A percentile compares a stretch with the other conserved stretches of the same genome.
Evolutionary conservation across 2,888 invertebrate genomes (phyloP).

Genomic region (Bombylius major): DNA sequence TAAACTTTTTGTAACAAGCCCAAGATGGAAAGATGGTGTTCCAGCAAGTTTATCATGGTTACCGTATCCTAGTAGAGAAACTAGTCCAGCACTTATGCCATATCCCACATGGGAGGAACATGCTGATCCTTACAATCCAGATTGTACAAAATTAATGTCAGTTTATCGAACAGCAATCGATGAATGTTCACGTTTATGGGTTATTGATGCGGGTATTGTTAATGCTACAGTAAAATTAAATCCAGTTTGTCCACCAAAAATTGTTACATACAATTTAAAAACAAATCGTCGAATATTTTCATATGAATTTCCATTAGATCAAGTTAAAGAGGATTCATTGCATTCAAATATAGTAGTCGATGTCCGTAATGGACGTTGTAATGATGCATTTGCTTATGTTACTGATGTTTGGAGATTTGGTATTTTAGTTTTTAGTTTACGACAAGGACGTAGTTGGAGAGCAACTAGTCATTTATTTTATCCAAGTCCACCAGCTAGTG

Average conservation of each 20-base stretch:
- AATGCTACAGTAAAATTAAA: slow-evolving; percentile 52
- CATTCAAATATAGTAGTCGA: slow-evolving; percentile 43
- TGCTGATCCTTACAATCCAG: slow-evolving; percentile 29
- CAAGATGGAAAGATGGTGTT: slow-evolving; percentile 62
- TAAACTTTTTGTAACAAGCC: slow-evolving; percentile 60
- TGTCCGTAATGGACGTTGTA: slow-evolving; percentile 41
- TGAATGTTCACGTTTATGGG: slow-evolving; percentile 64
- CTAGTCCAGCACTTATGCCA: slow-evolving; percentile 52
- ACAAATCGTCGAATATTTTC: slow-evolving; percentile 49
- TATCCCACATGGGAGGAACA: slow-evolving; percentile 57
- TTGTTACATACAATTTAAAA: slow-evolving; percentile 56
- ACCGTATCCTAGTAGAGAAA: slow-evolving; percentile 43
- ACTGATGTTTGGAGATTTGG: slow-evolving; percentile 53
- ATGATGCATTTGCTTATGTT: slow-evolving; percentile 46
- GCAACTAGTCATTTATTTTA: slow-evolving; percentile 30
- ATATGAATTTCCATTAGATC: slow-evolving; percentile 45
- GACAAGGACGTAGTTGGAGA: slow-evolving; percentile 31
- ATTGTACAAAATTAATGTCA: slow-evolving; percentile 59
- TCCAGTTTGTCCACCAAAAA: slow-evolving; percentile 59
- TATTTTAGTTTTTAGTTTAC: slow-evolving; percentile 31
- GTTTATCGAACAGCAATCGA: slow-evolving; percentile 66
- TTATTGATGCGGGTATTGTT: slow-evolving; percentile 66
- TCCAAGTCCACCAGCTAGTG: slow-evolving; percentile 43
- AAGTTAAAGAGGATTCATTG: slow-evolving; percentile 54
- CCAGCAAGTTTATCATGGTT: slow-evolving; percentile 61